A percentile compares a stretch with the other conserved stretches of the same genome.
These are phyloP conservation scores for Dendrocopos noguchii DNA, from an alignment of 2,113 vertebrate species.

Conservation along the genomic window DNA sequence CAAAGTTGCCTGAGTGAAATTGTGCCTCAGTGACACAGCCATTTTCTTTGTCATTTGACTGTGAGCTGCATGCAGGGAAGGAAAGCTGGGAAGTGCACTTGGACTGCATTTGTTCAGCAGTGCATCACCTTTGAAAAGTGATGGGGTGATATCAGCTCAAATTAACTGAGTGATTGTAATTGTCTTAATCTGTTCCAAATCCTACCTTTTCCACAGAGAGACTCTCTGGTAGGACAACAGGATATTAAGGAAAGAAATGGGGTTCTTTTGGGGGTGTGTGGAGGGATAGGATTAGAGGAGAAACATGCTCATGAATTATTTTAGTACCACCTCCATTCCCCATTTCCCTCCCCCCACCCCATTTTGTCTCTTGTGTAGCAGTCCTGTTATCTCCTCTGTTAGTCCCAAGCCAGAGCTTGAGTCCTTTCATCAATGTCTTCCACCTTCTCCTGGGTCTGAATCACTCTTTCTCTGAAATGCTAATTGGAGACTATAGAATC, in stretches of 20 bases:
- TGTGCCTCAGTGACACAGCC: neutral
- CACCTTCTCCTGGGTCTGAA: neutral
- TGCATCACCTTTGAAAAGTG: neutral
- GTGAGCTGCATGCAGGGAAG: neutral
- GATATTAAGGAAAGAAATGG: neutral
- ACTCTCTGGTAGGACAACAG: neutral
- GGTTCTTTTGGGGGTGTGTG: neutral
- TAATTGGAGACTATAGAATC: neutral
- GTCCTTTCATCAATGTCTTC: neutral
- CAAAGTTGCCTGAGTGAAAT: neutral
- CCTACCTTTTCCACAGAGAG: neutral
- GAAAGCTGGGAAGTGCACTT: neutral
- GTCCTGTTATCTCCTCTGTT: neutral
- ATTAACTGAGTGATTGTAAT: neutral
- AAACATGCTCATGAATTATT: neutral
- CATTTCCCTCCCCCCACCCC: neutral
- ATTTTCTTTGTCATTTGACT: neutral
- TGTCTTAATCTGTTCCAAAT: neutral
- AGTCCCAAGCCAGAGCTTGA: neutral
- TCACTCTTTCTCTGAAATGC: neutral
- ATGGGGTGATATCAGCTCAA: neutral
- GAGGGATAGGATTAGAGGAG: neutral
- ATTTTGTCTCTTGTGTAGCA: neutral
- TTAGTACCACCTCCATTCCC: neutral
- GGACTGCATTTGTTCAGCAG: neutral